phyloP scores from a whole-genome alignment of 2,113 vertebrate species.

The Albula glossodonta region DNA sequence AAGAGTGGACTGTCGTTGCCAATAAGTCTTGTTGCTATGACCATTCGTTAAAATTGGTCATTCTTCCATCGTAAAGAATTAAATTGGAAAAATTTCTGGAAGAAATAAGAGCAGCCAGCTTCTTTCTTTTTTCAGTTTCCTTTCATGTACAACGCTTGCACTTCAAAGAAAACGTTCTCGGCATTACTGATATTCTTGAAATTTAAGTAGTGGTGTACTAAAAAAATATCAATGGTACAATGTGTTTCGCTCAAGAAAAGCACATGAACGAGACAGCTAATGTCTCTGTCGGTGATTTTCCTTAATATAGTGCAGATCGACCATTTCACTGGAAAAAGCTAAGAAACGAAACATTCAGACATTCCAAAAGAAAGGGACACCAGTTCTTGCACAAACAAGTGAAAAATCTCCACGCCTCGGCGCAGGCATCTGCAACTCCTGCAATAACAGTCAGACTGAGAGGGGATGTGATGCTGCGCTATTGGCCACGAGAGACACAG shows the following conservation, averaged over 20 bases:
- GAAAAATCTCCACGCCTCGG: constrained; percentile 30
- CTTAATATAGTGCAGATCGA: constrained; percentile 40
- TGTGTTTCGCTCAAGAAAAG: not conserved
- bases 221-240: too few species aligned
- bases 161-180: not conserved
- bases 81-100: not conserved
- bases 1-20: not conserved
- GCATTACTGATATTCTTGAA: too few species aligned
- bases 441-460: constrained; percentile 54
- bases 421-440: constrained; percentile 50
- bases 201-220: too few species aligned
- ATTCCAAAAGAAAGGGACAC: not conserved
- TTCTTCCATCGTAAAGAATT: not conserved
- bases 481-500: constrained; percentile 57
- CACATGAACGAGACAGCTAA: not conserved
- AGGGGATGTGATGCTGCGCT: constrained; percentile 46
- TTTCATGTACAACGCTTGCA: not conserved
- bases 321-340: constrained; percentile 38
- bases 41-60: not conserved
- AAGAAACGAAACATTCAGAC: not conserved
- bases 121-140: not conserved
- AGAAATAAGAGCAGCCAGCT: not conserved
- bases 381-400: constrained; percentile 21
- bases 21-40: not conserved
- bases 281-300: constrained; percentile 20